phyloP scores from a whole-genome alignment of 2,113 vertebrate species.

The Herpetotheres cachinnans region DNA sequence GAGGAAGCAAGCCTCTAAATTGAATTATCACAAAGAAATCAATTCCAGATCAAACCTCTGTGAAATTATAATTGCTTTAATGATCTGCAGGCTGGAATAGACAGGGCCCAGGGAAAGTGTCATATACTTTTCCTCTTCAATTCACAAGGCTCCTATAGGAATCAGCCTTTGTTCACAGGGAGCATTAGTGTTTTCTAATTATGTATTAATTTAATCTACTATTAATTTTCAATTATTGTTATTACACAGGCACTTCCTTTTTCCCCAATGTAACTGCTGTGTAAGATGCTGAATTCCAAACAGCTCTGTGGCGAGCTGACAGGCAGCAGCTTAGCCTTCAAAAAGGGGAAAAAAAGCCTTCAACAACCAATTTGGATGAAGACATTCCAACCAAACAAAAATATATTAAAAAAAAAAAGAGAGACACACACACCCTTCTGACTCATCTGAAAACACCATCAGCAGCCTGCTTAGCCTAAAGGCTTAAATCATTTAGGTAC shows the following conservation, averaged over 20 bases:
- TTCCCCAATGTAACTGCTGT: not conserved
- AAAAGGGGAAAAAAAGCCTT: not conserved
- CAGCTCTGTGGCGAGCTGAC: not conserved
- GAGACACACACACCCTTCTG: constrained; percentile 36
- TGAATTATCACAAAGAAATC: constrained; percentile 73
- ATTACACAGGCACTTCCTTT: constrained; percentile 25
- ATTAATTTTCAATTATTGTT: constrained; percentile 64
- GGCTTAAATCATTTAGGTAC: constrained; percentile 55
- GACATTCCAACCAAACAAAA: constrained; percentile 18
- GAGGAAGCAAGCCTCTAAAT: constrained; percentile 60
- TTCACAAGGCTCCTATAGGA: constrained; percentile 34
- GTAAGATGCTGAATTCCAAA: constrained; percentile 35
- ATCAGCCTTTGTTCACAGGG: constrained; percentile 19
- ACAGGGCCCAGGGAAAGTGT: constrained; percentile 7
- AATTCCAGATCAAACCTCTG: constrained; percentile 70
- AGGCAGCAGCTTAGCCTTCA: constrained; percentile 9
- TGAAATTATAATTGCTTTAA: constrained; percentile 71
- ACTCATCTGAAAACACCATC: constrained; percentile 55
- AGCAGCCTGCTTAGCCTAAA: constrained; percentile 54
- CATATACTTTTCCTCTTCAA: not conserved
- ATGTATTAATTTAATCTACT: constrained; percentile 65
- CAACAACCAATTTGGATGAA: constrained; percentile 21
- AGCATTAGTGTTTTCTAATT: constrained; percentile 58
- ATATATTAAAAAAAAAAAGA: not conserved
- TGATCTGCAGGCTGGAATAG: constrained; percentile 54